Conservation (phyloP, 2,888 invertebrate genomes). For the Elgonia sp. region DNA sequence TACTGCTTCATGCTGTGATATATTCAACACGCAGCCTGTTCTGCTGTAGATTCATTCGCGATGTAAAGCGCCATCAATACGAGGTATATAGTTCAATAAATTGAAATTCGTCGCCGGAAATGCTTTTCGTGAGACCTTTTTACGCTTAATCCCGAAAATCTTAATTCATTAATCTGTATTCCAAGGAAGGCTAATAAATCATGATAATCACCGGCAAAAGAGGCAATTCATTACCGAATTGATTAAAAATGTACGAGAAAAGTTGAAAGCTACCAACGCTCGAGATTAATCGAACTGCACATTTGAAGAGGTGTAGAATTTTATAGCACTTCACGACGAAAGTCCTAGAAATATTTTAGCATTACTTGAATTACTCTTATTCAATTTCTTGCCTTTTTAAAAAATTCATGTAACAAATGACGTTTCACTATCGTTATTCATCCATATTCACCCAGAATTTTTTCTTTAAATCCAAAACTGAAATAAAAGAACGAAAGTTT, state of each 20-base stretch:
- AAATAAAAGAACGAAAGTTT: too few species aligned
- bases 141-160: constrained; percentile 40
- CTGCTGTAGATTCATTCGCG: constrained; percentile 31
- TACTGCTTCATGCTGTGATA: constrained; percentile 43
- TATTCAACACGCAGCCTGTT: constrained; percentile 35
- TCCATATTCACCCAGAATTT: too few species aligned
- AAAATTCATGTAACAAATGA: too few species aligned
- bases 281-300: constrained; percentile 36
- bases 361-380: too few species aligned
- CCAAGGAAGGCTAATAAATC: constrained; percentile 68
- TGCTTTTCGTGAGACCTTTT: constrained; percentile 23
- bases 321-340: not conserved
- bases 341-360: too few species aligned
- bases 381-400: too few species aligned
- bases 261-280: constrained; percentile 32
- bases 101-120: constrained; percentile 29
- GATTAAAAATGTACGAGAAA: constrained; percentile 70
- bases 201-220: constrained; percentile 71
- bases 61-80: constrained; percentile 32
- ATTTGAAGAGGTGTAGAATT: constrained; percentile 25
- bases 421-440: too few species aligned
- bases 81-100: constrained; percentile 38
- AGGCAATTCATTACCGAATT: constrained; percentile 61
- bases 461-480: too few species aligned
- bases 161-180: constrained; percentile 56